These are phyloP conservation scores for Limnephilus lunatus DNA, from an alignment of 2,888 invertebrate species.

Conservation along the genomic window DNA sequence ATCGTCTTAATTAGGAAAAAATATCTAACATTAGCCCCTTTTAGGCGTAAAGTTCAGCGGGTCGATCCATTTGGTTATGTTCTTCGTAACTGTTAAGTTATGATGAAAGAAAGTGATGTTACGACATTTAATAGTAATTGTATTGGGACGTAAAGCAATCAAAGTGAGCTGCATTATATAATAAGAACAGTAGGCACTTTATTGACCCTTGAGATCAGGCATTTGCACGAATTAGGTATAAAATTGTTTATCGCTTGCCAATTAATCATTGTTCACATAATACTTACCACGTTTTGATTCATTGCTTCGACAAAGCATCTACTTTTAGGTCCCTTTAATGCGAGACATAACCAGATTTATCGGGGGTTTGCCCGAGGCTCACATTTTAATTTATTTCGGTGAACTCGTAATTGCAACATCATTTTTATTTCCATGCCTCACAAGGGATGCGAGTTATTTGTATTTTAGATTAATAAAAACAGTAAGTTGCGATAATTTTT, in stretches of 20 bases:
- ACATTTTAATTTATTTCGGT: too few relatives aligned
- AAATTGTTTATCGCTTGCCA: background rate
- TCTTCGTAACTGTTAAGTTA: background rate
- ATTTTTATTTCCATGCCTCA: too few relatives aligned
- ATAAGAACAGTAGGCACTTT: background rate
- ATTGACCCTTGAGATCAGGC: background rate
- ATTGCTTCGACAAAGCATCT: background rate
- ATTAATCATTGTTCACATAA: background rate
- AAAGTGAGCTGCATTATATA: background rate
- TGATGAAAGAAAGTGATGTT: conserved; percentile 4
- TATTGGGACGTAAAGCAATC: background rate
- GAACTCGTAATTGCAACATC: too few relatives aligned
- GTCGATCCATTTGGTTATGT: conserved; percentile 3
- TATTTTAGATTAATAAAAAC: too few relatives aligned
- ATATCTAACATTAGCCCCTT: conserved; percentile 13
- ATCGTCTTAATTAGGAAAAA: conserved; percentile 9
- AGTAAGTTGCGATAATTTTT: too few relatives aligned
- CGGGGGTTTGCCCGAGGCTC: too few relatives aligned
- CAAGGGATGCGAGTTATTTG: too few relatives aligned
- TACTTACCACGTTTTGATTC: background rate
- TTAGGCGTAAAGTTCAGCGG: conserved; percentile 5
- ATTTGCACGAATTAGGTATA: background rate
- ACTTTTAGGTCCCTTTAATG: background rate
- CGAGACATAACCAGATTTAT: too few relatives aligned
- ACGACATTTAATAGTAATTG: background rate